Evolutionary conservation across 2,113 vertebrate species (phyloP).

Genomic region (Abramis brama): DNA sequence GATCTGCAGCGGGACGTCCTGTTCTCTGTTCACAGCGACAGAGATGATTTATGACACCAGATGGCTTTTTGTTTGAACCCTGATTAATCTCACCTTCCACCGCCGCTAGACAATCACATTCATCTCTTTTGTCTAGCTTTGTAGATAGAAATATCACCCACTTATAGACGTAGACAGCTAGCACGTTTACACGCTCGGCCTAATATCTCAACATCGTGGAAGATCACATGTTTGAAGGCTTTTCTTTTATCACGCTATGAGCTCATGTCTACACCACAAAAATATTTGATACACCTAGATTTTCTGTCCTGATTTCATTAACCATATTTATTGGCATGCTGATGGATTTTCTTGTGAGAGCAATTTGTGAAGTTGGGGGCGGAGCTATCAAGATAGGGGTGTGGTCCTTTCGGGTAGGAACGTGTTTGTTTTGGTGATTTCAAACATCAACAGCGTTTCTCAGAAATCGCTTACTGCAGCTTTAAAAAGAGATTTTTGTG

Average conservation of each 20-base stretch:
- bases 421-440: too few relatives aligned
- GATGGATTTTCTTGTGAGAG: too few relatives aligned
- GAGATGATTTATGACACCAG: constrained; percentile 50
- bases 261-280: not conserved
- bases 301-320: not conserved
- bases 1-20: not conserved
- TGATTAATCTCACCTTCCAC: constrained; percentile 49
- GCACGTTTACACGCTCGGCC: not conserved
- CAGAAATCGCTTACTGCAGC: too few relatives aligned
- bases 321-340: too few relatives aligned
- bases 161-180: not conserved
- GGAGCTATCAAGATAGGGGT: too few relatives aligned
- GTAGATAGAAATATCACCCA: constrained; percentile 36
- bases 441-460: too few relatives aligned
- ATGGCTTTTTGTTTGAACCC: constrained; percentile 47
- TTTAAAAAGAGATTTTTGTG: too few relatives aligned
- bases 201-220: not conserved
- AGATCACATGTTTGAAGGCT: not conserved
- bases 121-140: constrained; percentile 34
- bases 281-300: not conserved
- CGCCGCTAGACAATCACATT: constrained; percentile 9
- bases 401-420: too few relatives aligned
- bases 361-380: too few relatives aligned
- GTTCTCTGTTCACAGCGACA: constrained; percentile 15
- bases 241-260: not conserved